Evolutionary conservation across 2,797 vertebrate species (phyloP).

Genomic region (Siniperca obscura): DNA sequence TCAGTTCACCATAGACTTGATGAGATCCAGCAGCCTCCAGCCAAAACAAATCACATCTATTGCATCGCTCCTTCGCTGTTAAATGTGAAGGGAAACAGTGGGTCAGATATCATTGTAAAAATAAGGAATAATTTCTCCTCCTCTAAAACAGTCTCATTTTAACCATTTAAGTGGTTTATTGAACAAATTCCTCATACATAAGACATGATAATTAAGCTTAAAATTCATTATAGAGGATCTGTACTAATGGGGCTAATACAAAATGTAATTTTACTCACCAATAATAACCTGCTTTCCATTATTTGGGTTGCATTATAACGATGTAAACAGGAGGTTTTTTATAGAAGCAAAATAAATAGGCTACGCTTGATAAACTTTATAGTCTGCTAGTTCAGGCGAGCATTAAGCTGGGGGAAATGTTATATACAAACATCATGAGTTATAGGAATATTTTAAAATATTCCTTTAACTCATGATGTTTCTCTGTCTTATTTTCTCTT

Average conservation of each 20-base stretch:
- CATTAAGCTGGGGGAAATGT: conserved; percentile 1
- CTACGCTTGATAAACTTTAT: conserved; percentile 34
- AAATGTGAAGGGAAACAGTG: conserved; percentile 21
- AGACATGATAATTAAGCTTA: neutral
- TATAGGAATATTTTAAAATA: neutral
- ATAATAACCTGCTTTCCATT: conserved; percentile 16
- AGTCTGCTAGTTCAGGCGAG: conserved; percentile 4
- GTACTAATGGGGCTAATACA: conserved; percentile 8
- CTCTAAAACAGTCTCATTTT: neutral
- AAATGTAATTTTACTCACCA: conserved; percentile 2
- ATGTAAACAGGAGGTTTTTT: conserved; percentile 11
- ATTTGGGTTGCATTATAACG: conserved; percentile 7
- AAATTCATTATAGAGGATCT: neutral
- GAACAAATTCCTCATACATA: neutral
- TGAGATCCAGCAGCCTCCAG: conserved; percentile 50
- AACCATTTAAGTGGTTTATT: conserved; percentile 1
- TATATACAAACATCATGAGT: conserved; percentile 31
- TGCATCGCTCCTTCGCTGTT: conserved; percentile 1
- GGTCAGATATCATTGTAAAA: conserved; percentile 18
- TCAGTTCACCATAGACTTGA: conserved; percentile 18
- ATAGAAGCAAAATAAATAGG: conserved; percentile 33
- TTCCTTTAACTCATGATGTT: neutral
- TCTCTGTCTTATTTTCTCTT: neutral
- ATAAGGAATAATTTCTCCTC: neutral
- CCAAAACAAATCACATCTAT: conserved; percentile 51